Base-by-base conservation (phyloP, 2,888 invertebrate genomes). In the Pilophorus perplexus region DNA sequence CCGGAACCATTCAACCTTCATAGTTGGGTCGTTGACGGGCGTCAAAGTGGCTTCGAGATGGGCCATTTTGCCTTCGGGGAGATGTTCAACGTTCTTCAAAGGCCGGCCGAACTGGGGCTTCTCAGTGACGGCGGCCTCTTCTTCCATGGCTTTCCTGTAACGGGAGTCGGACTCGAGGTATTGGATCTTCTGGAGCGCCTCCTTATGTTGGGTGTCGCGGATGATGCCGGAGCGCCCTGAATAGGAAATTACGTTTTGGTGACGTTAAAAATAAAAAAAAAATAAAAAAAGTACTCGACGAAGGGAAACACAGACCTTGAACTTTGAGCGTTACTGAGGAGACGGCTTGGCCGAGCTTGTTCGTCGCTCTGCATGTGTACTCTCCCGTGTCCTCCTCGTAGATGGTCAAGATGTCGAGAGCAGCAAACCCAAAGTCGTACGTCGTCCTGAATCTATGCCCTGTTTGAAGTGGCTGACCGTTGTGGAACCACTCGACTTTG, bases 1-100 rank as follows among this genome's bases (percentile, higher is more conserved):
- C 77, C 93, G 90, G 80, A 86, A 96, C 99, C 98, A 99, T 80
- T 98, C 97, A 8, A 99, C 94, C 72, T 88, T 87, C 97, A 99
- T 97, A 6, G 94, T 94, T 3, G 98, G 95, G 78, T 99, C 99
- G 74, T 97, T 96, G 37, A 97, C 92, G 0, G 99, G 99, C 0
- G 94, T 93, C 28, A 99, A 80, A 3, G 95, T 95, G 0, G 94
- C 94, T 79, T 96, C 96, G 73, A 97, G 80, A 77, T 96, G 96
- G 66, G 93, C 90, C 62, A 89, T 89, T 68, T 84, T 83, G 20
- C 94, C 94, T 80, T 97, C 96, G 10, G 88, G 83, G 14, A 92
- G 83, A 74, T 89, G 87, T 72, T 88, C 90, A 64, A 86, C 81
- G 74, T 89, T 92, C 75, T 90, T 91, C 72, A 96, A 79, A 5